Percentiles rank a stretch among this genome's conserved stretches.
Conservation (phyloP, 2,888 invertebrate genomes). For the Neoaliturus tenellus region DNA sequence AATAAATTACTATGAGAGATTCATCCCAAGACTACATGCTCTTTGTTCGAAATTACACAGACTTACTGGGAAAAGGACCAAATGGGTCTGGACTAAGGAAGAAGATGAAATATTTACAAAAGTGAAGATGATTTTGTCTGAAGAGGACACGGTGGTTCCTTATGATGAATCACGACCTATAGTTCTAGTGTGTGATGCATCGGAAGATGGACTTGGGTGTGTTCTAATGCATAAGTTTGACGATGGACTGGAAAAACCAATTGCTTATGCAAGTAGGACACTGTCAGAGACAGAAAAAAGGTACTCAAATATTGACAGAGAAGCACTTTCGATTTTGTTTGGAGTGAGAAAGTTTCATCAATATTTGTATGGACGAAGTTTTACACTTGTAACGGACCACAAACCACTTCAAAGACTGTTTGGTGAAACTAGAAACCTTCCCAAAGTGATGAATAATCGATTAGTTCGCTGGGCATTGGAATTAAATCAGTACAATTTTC, state of each 20-base stretch:
- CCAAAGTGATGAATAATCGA: conserved; percentile 46
- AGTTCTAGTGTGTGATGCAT: background rate
- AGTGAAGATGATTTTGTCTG: background rate
- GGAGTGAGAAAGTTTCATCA: conserved; percentile 29
- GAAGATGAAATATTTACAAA: too few relatives aligned
- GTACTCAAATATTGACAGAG: conserved; percentile 10
- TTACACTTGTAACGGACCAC: conserved; percentile 30
- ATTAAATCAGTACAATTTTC: conserved; percentile 10
- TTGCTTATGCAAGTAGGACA: background rate
- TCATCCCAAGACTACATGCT: too few relatives aligned
- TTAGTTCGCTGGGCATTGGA: conserved; percentile 43
- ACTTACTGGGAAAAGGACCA: too few relatives aligned
- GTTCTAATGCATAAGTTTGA: conserved; percentile 1
- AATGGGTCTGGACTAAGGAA: too few relatives aligned
- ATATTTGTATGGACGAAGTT: background rate
- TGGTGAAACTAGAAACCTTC: conserved; percentile 37
- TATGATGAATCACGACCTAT: background rate
- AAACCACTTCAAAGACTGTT: conserved; percentile 52
- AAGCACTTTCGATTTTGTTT: conserved; percentile 11
- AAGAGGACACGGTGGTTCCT: background rate
- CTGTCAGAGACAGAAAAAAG: background rate
- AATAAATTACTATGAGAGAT: too few relatives aligned
- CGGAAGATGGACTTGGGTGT: background rate
- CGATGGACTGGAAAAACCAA: background rate
- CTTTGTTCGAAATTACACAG: too few relatives aligned